These are phyloP conservation scores for Muscidifurax raptorellus DNA, from an alignment of 1,140 invertebrate species.

Conservation along the genomic window DNA sequence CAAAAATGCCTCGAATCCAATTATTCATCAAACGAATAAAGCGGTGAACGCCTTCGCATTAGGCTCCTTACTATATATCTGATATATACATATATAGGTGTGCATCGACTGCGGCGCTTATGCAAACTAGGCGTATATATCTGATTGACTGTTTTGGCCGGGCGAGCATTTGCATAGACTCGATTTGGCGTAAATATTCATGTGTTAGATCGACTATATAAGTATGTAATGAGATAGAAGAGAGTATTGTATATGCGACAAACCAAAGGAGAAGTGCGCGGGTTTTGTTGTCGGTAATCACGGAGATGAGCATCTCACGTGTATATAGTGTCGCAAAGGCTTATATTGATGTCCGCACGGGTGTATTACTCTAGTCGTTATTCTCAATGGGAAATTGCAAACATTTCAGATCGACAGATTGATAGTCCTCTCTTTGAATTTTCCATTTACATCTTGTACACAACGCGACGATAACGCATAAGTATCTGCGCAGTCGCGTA, in stretches of 20 bases:
- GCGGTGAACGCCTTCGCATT: background rate
- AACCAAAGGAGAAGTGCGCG: background rate
- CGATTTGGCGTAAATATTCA: background rate
- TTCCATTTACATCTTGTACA: background rate
- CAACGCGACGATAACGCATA: background rate
- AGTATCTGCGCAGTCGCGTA: background rate
- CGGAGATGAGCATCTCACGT: background rate
- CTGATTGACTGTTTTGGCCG: background rate
- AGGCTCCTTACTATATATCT: background rate
- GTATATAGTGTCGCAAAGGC: background rate
- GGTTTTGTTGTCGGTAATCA: background rate
- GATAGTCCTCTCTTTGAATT: background rate
- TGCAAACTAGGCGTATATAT: background rate
- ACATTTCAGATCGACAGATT: background rate
- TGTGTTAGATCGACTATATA: background rate
- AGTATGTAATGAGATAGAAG: background rate
- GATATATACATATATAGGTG: too few relatives aligned
- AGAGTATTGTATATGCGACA: background rate
- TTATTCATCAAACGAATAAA: too few relatives aligned
- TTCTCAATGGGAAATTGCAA: background rate
- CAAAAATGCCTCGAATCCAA: too few relatives aligned
- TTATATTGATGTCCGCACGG: background rate
- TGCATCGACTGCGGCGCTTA: background rate
- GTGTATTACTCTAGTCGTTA: background rate
- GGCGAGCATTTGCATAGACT: background rate